Percentiles rank a stretch among this genome's conserved stretches.
Evolutionary conservation across 2,888 invertebrate genomes (phyloP).

Genomic region (Noctuana brunneofusca): DNA sequence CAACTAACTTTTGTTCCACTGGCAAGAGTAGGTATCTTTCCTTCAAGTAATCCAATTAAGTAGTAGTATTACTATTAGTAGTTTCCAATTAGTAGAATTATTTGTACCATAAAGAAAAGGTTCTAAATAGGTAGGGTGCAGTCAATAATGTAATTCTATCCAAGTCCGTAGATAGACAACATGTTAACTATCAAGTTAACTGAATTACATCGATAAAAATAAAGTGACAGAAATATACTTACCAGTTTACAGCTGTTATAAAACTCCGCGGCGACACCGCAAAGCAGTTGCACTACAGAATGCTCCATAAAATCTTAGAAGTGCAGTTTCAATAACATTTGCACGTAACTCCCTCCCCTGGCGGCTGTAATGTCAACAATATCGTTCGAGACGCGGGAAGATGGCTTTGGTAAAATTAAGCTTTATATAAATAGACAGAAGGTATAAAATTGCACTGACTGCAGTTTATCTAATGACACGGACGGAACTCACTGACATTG

Average conservation of each 20-base stretch:
- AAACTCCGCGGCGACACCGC: conserved; percentile 6
- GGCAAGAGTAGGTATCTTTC: too few species aligned
- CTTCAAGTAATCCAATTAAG: too few species aligned
- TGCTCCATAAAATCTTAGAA: conserved; percentile 27
- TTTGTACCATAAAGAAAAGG: too few species aligned
- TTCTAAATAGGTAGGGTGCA: too few species aligned
- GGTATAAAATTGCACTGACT: conserved; percentile 5
- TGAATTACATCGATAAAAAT: background rate
- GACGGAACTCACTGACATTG: background rate
- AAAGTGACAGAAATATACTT: background rate
- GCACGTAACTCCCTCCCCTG: conserved; percentile 11
- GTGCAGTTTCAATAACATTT: conserved; percentile 30
- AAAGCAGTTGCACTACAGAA: conserved; percentile 7
- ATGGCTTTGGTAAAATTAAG: background rate
- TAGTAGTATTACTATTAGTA: too few species aligned
- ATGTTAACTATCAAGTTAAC: background rate
- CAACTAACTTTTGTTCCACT: too few species aligned
- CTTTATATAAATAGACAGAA: background rate
- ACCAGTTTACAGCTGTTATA: conserved; percentile 2
- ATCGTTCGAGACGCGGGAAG: background rate
- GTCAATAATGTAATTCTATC: too few species aligned
- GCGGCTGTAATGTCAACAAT: conserved; percentile 10
- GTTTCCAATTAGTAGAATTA: too few species aligned
- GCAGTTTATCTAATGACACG: background rate
- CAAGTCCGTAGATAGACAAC: background rate